Evolutionary conservation across 2,888 invertebrate genomes (phyloP).

Genomic region (Pecten maximus): DNA sequence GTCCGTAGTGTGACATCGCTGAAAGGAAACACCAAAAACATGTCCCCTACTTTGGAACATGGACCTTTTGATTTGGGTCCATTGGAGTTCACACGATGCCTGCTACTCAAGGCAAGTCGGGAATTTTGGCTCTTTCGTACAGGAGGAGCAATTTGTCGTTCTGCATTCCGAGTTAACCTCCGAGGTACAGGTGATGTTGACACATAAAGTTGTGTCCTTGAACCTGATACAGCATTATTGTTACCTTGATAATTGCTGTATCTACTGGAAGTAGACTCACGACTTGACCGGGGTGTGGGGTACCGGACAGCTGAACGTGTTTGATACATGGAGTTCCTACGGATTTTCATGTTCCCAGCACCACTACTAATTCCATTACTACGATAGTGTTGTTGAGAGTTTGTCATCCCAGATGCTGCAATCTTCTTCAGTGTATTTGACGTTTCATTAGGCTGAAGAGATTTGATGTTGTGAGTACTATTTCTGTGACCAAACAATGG

Average conservation of each 20-base stretch:
- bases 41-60: constrained; percentile 86
- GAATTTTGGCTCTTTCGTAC: constrained; percentile 42
- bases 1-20: constrained; percentile 74
- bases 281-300: background rate
- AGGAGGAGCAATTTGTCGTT: constrained; percentile 19
- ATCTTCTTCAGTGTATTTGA: constrained; percentile 64
- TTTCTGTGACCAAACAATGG: background rate
- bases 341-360: background rate
- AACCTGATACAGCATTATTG: background rate
- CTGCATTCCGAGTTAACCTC: background rate
- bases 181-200: constrained; percentile 42
- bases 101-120: constrained; percentile 37
- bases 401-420: constrained; percentile 52
- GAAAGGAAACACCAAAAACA: constrained; percentile 90
- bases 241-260: background rate
- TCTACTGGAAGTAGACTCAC: background rate
- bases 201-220: constrained; percentile 41
- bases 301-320: background rate
- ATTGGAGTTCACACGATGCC: constrained; percentile 27
- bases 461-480: constrained; percentile 56
- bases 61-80: constrained; percentile 61
- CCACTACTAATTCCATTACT: background rate
- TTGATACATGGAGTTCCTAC: constrained; percentile 7
- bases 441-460: constrained; percentile 62
- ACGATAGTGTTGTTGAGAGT: constrained; percentile 7